Percentiles rank a stretch among this genome's conserved stretches.
These are phyloP conservation scores for Ochotona princeps DNA, from an alignment of 2,113 vertebrate species.

Conservation along the genomic window DNA sequence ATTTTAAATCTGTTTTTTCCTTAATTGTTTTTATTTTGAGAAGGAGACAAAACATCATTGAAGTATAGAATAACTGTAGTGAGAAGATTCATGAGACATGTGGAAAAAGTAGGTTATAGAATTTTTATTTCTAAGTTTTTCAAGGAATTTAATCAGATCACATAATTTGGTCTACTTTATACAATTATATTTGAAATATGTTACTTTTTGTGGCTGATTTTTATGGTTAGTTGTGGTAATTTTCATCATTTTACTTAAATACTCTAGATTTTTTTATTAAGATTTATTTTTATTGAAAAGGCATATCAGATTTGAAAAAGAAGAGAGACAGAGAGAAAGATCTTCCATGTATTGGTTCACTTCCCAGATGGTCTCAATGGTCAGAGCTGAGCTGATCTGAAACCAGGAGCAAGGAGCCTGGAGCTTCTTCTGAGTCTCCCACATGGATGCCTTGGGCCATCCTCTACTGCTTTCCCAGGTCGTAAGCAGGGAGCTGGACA, in stretches of 20 bases:
- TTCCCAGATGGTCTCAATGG: too few relatives aligned
- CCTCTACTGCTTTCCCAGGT: too few relatives aligned
- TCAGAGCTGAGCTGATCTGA: too few relatives aligned
- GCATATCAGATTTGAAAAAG: too few relatives aligned
- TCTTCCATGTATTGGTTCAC: too few relatives aligned
- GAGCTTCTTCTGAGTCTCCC: too few relatives aligned
- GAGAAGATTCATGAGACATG: neutral
- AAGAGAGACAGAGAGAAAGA: too few relatives aligned
- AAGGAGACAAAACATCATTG: neutral
- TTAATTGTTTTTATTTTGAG: neutral
- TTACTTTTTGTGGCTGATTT: too few relatives aligned
- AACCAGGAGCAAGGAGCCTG: too few relatives aligned
- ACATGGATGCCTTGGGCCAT: too few relatives aligned
- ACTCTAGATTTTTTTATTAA: neutral
- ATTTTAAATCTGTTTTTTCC: neutral
- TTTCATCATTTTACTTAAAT: neutral
- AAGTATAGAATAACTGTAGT: neutral
- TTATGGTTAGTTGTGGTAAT: neutral
- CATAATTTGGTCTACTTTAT: neutral
- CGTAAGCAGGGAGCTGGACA: too few relatives aligned
- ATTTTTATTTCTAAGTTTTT: neutral
- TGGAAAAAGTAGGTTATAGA: slow-evolving; percentile 11
- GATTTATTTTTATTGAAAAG: too few relatives aligned
- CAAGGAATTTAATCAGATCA: neutral
- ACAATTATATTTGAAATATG: neutral